phyloP scores from a whole-genome alignment of 2,113 vertebrate species.

The Hirundichthys speculiger region DNA sequence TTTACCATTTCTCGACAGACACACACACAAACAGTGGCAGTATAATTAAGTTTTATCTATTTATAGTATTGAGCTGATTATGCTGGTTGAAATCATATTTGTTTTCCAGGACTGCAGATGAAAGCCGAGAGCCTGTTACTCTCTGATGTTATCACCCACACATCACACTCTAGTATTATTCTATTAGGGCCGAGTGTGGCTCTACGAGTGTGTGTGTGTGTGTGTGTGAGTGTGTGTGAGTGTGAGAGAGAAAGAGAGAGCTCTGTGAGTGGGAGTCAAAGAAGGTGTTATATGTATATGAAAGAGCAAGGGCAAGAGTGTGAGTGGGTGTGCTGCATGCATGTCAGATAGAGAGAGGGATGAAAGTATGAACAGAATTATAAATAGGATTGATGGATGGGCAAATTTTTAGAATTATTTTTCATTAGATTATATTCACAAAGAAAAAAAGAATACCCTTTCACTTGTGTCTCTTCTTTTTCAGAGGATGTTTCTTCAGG shows the following conservation, averaged over 20 bases:
- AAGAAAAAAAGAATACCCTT: background rate
- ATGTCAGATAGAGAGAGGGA: slow-evolving; percentile 21
- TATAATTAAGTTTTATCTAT: slow-evolving; percentile 80
- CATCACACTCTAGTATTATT: slow-evolving; percentile 75
- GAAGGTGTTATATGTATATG: slow-evolving; percentile 58
- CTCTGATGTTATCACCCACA: slow-evolving; percentile 80
- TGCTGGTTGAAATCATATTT: slow-evolving; percentile 76
- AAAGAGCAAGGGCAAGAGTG: slow-evolving; percentile 54
- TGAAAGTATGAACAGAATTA: slow-evolving; percentile 11
- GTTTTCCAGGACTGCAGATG: slow-evolving; percentile 77
- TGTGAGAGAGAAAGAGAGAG: slow-evolving; percentile 19
- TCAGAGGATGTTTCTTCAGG: slow-evolving; percentile 22
- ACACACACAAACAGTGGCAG: slow-evolving; percentile 48
- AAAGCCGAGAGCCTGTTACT: slow-evolving; percentile 78
- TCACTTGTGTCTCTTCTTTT: background rate
- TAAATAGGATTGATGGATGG: slow-evolving; percentile 39
- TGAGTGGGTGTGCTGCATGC: slow-evolving; percentile 52
- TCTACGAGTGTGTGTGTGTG: slow-evolving; percentile 31
- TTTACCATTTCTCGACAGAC: slow-evolving; percentile 12
- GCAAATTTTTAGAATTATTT: slow-evolving; percentile 27
- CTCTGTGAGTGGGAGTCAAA: slow-evolving; percentile 46
- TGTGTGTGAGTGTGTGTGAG: slow-evolving; percentile 22
- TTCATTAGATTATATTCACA: slow-evolving; percentile 25
- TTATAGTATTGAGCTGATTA: slow-evolving; percentile 82
- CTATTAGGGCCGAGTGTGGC: slow-evolving; percentile 69